Evolutionary conservation across 2,888 invertebrate genomes (phyloP).

Genomic region (Xestia ashworthii): DNA sequence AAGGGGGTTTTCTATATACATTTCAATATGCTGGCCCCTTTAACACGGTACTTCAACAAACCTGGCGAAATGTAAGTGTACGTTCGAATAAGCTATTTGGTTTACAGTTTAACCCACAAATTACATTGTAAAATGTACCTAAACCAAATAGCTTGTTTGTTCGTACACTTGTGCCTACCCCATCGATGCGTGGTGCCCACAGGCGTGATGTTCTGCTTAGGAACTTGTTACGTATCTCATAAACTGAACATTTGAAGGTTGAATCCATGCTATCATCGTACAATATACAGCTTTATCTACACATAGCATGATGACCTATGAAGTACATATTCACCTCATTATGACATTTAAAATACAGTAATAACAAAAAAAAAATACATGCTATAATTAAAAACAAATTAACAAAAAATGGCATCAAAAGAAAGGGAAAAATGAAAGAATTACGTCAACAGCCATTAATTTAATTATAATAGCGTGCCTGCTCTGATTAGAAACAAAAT

Average conservation of each 20-base stretch:
- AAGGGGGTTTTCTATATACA: no score
- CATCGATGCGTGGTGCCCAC: no score
- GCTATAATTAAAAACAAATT: conserved; percentile 28
- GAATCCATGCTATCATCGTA: background rate
- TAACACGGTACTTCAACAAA: no score
- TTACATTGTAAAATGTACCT: no score
- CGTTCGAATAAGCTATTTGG: no score
- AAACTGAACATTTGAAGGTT: background rate
- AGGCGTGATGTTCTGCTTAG: background rate
- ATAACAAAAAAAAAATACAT: background rate
- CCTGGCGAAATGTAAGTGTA: no score
- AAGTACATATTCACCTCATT: background rate
- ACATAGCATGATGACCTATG: conserved; percentile 6
- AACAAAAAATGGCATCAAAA: background rate
- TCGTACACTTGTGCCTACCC: no score
- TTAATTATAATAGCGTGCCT: conserved; percentile 60
- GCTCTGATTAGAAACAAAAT: conserved; percentile 50
- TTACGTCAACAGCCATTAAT: conserved; percentile 54
- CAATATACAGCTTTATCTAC: background rate
- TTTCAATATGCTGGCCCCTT: no score
- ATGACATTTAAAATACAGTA: conserved; percentile 15
- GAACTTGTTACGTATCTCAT: background rate
- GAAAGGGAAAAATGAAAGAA: conserved; percentile 25
- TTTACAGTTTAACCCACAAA: no score
- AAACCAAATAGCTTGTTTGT: no score